A percentile compares a stretch with the other conserved stretches of the same genome.
phyloP scores from a whole-genome alignment of 1,140 invertebrate species.

The Lasioglossum albipes region DNA sequence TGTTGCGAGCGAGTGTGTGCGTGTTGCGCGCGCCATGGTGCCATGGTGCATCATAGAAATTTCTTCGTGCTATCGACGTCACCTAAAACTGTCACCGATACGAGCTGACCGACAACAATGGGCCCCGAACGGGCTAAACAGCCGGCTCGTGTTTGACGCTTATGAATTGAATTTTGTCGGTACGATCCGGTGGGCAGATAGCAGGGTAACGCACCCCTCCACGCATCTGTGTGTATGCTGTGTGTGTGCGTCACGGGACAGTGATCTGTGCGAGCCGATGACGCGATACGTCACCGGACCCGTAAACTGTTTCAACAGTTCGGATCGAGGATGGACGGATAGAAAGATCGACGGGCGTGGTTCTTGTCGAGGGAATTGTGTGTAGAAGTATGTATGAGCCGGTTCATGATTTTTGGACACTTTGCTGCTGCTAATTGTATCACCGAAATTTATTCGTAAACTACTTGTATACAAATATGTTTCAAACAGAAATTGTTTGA shows the following conservation, averaged over 20 bases:
- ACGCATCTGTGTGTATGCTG: neutral
- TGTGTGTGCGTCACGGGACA: neutral
- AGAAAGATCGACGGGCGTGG: too few species aligned
- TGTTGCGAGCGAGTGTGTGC: neutral
- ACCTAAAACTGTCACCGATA: conserved; percentile 43
- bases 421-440: too few species aligned
- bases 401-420: too few species aligned
- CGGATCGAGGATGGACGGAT: neutral
- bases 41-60: conserved; percentile 24
- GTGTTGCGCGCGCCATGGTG: conserved; percentile 34
- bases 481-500: too few species aligned
- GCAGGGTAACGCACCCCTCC: conserved; percentile 24
- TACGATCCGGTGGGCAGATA: conserved; percentile 33
- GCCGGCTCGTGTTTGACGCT: conserved; percentile 65
- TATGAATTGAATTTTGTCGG: conserved; percentile 74
- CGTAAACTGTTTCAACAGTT: conserved; percentile 22
- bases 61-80: conserved; percentile 4
- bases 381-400: too few species aligned
- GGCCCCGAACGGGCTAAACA: conserved; percentile 49
- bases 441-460: too few species aligned
- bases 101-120: conserved; percentile 49
- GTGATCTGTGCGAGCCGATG: neutral
- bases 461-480: too few species aligned
- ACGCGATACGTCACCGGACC: conserved; percentile 17
- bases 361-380: too few species aligned